Conservation (phyloP, 2,797 vertebrate species). For the Rachycentron canadum region DNA sequence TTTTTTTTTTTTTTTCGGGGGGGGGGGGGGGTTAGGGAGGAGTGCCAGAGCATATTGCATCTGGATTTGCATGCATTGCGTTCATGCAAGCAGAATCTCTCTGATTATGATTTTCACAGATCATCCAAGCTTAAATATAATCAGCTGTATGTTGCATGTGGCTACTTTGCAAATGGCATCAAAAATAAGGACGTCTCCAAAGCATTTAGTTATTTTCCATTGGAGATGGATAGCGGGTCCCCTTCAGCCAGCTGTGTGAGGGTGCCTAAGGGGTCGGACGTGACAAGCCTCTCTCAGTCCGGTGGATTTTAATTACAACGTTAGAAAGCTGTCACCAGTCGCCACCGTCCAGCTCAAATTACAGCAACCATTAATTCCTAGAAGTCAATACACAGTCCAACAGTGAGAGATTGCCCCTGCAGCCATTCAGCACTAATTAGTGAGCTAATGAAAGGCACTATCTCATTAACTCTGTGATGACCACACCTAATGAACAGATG, state of each 20-base stretch:
- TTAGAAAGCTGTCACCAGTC: slow-evolving; percentile 73
- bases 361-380: slow-evolving; percentile 73
- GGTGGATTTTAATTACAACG: slow-evolving; percentile 69
- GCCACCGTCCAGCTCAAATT: slow-evolving; percentile 68
- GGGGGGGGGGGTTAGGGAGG: neutral
- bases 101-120: slow-evolving; percentile 53
- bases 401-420: slow-evolving; percentile 46
- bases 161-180: slow-evolving; percentile 23
- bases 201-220: slow-evolving; percentile 20
- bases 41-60: slow-evolving; percentile 35
- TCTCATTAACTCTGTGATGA: slow-evolving; percentile 64
- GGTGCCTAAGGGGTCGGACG: slow-evolving; percentile 32
- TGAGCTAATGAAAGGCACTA: slow-evolving; percentile 70
- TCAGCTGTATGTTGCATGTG: slow-evolving; percentile 10
- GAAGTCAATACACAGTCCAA: slow-evolving; percentile 60
- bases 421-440: slow-evolving; percentile 71
- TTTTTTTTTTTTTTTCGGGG: too few species aligned
- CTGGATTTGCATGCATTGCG: slow-evolving; percentile 34
- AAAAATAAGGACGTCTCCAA: slow-evolving; percentile 20
- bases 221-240: neutral
- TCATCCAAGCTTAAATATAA: slow-evolving; percentile 44
- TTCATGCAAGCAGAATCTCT: slow-evolving; percentile 30
- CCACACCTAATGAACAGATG: slow-evolving; percentile 63
- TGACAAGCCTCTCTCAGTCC: slow-evolving; percentile 48
- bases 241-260: slow-evolving; percentile 18